Base-by-base conservation (phyloP, 2,113 vertebrate species). In the Equus przewalskii region DNA sequence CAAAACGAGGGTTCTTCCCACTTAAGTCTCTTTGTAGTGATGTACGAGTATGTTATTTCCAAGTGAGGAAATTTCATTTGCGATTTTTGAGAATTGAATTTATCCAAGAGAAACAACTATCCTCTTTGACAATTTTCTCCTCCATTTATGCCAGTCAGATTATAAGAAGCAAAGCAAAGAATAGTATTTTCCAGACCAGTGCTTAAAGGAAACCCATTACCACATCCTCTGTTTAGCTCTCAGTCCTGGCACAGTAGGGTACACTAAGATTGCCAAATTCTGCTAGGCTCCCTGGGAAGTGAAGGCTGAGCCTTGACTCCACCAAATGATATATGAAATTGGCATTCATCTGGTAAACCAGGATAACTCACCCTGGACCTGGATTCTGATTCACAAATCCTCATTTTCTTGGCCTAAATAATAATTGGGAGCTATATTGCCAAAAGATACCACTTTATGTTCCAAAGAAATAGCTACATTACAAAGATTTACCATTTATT, bases 51-150 rank as follows among this genome's bases (percentile, higher is more conserved):
- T 73, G 62, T 85, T 73, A 89, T 75, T 62, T 93, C 70, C n/a
- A 95, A 94, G 33, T 54, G 56, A 83, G 36, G 26, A 83, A 56
- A 95, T 84, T 92, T 80, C 22, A 56, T 84, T 80, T 72, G 67
- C 56, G 73, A 73, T 54, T 93, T 85, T 85, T 62, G n/a, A 89
- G 46, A 94, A 78, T 14, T 86, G 33, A 92, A 69, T 69, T 78
- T 89, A 96, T 64, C 58, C n/a, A 92, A 97, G 81, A 65, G 86
- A 95, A 97, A 84, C 36, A 93, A 69, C 19, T 5, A 56, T 78
- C 18, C 9, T 12, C 93, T 90, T 93, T 72, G 83, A 91, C 33
- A 93, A 89, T 56, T 95, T 94, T 92, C 28, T 90, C 18, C 70
- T 87, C 72, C 64, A 89, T 89, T 69, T 95, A 96, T 92, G 72